Evolutionary conservation across 1,140 invertebrate species (phyloP).

Genomic region (Plodia interpunctella): DNA sequence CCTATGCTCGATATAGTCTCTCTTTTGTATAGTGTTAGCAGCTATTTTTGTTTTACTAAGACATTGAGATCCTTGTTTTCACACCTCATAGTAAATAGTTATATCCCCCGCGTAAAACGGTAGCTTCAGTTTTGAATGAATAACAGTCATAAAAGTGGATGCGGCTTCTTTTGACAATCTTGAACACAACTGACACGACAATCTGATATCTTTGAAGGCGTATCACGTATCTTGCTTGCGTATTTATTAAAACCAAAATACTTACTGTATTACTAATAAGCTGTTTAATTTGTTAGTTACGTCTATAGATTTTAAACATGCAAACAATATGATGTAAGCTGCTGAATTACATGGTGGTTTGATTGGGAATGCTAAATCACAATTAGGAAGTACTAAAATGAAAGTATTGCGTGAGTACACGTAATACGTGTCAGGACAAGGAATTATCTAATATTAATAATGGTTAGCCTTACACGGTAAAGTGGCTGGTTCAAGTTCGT

Average conservation of each 20-base stretch:
- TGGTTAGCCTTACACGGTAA: conserved; percentile 25
- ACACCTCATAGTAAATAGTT: background rate
- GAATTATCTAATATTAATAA: conserved; percentile 23
- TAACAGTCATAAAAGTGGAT: conserved; percentile 27
- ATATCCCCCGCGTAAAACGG: conserved; percentile 19
- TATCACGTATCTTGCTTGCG: conserved; percentile 27
- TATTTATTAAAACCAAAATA: conserved; percentile 9
- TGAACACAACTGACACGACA: conserved; percentile 16
- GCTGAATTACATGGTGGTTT: too few relatives aligned
- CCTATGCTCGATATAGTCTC: too few relatives aligned
- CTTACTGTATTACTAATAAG: background rate
- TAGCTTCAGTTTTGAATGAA: too few relatives aligned
- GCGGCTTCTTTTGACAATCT: conserved; percentile 22
- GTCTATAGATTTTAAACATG: too few relatives aligned
- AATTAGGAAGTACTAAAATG: conserved; percentile 15
- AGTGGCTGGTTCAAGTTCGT: conserved; percentile 38
- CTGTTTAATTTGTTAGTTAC: too few relatives aligned
- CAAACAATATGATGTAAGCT: too few relatives aligned
- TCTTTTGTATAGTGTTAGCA: too few relatives aligned
- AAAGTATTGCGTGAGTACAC: conserved; percentile 17
- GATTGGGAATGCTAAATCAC: background rate
- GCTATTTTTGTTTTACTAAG: too few relatives aligned
- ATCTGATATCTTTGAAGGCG: conserved; percentile 27
- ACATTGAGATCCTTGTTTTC: too few relatives aligned
- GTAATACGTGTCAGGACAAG: conserved; percentile 29